Evolutionary conservation across 1,140 invertebrate species (phyloP), one percentile per base, ranked within the genome.

Genomic region (Homarus americanus): DNA sequence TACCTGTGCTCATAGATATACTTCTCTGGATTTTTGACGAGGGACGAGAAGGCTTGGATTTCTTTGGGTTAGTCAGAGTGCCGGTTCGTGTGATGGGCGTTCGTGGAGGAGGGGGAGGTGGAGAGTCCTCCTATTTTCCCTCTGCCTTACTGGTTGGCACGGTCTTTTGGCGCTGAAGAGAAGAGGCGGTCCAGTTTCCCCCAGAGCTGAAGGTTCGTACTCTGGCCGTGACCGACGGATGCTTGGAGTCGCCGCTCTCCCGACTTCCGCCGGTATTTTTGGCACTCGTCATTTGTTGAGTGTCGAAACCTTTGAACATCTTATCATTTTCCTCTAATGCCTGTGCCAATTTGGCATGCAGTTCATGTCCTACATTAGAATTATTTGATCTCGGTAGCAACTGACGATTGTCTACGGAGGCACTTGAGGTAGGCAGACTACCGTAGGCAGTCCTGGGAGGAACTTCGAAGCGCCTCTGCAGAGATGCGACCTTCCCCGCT

Each of bases 261-360:
- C 73, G 36, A 41, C 40, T 36, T 32, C 53, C 82, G 28, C 80
- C 40, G 44, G 58, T 78, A 34, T 36, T 80, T 38, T 84, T 87
- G 34, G 28, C 69, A 78, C 49, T 75, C 44, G 53, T 82, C 10
- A 36, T 36, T 80, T 82, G 76, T 44, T 89, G 24, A 1, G 83
- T 79, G 63, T 92, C 84, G 44, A 92, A 91, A 79, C 84, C 91
- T 88, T 84, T 91, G 78, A 92, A 92, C 92, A 92, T 92, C 86
- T 91, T 91, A 63, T 92, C 92, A 76, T 92, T 92, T 82, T 92
- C 92, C 69, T 91, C 92, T n/a, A 92, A 76, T 10, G 92, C 92
- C 87, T 91, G 82, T 32, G 92, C 92, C 34, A 92, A 49, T 66
- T 87, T 91, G n/a, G 86, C 86, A 63, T 92, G 90, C 49, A 91